These are phyloP conservation scores for human DNA, from an alignment of 2,113 vertebrate species.

Conservation along the genomic window GRCh38 chr6:127697001-127697500, in stretches of 20 bases:
- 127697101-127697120: not conserved
- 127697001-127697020: too few species aligned
- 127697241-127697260: not conserved
- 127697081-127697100: not conserved
- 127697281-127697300: not conserved
- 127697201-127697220: not conserved
- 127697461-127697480: not conserved
- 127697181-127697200: not conserved
- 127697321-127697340: not conserved
- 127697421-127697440: not conserved
- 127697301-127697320: not conserved
- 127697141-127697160: not conserved
- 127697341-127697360: not conserved
- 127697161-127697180: not conserved
- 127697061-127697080: not conserved
- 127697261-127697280: too few species aligned
- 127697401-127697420: not conserved
- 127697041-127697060: not conserved
- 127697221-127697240: not conserved
- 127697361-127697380: not conserved
- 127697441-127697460: not conserved
- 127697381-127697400: not conserved
- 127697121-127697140: not conserved
- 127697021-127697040: not conserved
- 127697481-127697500: not conserved